A percentile compares a stretch with the other conserved stretches of the same genome.
Conservation (phyloP, 1,140 invertebrate genomes). For the Drosophila albomicans region DNA sequence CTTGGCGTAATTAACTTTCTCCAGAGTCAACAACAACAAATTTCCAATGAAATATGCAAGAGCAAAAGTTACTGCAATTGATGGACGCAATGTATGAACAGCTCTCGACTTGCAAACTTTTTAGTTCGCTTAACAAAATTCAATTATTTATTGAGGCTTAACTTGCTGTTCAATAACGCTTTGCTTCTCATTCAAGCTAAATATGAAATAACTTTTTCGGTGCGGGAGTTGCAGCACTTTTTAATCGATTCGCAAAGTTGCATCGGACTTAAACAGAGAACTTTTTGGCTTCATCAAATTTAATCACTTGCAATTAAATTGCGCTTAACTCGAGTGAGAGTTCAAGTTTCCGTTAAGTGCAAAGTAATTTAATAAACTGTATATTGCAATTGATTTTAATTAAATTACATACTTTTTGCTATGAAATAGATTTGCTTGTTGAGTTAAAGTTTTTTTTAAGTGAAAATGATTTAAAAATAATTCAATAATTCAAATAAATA, state of each 20-base stretch:
- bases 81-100: neutral
- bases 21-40: neutral
- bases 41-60: neutral
- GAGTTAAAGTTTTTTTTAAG: neutral
- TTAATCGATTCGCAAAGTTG: neutral
- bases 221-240: neutral
- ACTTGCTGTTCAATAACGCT: neutral
- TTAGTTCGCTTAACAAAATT: conserved; percentile 9
- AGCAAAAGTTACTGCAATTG: neutral
- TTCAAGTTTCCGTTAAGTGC: neutral
- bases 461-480: too few species aligned
- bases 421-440: too few species aligned
- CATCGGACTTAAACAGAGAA: neutral
- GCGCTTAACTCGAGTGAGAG: neutral
- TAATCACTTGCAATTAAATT: neutral
- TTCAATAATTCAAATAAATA: too few species aligned
- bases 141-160: conserved; percentile 4
- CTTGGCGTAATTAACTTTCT: neutral
- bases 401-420: too few species aligned
- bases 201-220: neutral
- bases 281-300: neutral
- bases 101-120: neutral
- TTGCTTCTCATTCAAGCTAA: neutral
- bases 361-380: too few species aligned
- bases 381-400: too few species aligned